Evolutionary conservation across 2,888 invertebrate genomes (phyloP).

Genomic region (Mythimna lalbum): DNA sequence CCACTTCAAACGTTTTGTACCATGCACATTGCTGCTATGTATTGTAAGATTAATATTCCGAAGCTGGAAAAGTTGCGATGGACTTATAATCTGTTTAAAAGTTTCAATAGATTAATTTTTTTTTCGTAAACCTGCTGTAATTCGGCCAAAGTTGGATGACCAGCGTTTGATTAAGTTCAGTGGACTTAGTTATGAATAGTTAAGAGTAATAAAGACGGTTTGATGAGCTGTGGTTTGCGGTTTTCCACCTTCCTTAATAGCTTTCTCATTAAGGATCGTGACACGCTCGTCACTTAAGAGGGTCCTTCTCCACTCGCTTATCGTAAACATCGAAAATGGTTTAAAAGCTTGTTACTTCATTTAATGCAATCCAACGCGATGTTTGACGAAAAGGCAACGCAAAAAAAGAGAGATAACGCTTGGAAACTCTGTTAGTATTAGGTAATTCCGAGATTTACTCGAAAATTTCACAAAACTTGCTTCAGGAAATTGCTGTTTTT

Average conservation of each 20-base stretch:
- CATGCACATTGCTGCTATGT: slow-evolving; percentile 27
- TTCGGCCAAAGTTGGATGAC: slow-evolving; percentile 21
- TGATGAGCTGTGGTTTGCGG: slow-evolving; percentile 52
- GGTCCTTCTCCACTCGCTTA: too few relatives aligned
- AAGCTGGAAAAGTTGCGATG: slow-evolving; percentile 35
- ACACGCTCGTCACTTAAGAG: slow-evolving; percentile 20
- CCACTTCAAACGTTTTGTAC: slow-evolving; percentile 46
- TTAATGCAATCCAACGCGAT: too few relatives aligned
- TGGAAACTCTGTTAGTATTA: too few relatives aligned
- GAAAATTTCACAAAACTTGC: too few relatives aligned
- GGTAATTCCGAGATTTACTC: too few relatives aligned
- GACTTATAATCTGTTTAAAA: slow-evolving; percentile 25
- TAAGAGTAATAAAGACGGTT: slow-evolving; percentile 35
- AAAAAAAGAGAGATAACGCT: too few relatives aligned
- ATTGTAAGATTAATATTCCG: slow-evolving; percentile 33
- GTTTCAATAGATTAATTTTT: slow-evolving; percentile 1
- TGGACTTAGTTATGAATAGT: slow-evolving; percentile 39
- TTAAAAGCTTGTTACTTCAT: too few relatives aligned
- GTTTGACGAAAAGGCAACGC: too few relatives aligned
- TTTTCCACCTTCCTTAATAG: slow-evolving; percentile 47
- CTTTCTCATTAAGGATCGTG: slow-evolving; percentile 43
- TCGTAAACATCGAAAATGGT: too few relatives aligned
- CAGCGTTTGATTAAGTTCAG: slow-evolving; percentile 24
- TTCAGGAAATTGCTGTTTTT: too few relatives aligned
- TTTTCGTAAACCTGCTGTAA: slow-evolving; percentile 3